Evolutionary conservation across 37 sponge, comb jelly and placozoan genomes (phyloP).

Genomic region (Haliclona indistincta): DNA sequence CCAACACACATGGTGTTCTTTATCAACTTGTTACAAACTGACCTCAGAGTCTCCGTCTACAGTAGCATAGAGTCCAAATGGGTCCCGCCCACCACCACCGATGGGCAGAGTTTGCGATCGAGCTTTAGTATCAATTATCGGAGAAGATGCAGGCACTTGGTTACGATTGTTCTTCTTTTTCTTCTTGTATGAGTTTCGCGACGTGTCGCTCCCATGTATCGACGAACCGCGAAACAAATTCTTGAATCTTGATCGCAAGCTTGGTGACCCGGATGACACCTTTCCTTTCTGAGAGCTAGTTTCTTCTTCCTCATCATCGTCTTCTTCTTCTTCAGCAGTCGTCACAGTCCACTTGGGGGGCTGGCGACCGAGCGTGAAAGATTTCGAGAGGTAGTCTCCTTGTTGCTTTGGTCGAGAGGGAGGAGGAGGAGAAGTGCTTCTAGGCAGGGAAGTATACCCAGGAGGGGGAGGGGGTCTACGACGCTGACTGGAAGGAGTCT

Average conservation of each 20-base stretch:
- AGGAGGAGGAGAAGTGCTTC: background rate
- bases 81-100: no score
- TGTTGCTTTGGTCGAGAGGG: no score
- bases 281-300: no score
- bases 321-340: background rate
- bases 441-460: background rate
- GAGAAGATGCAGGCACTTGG: no score
- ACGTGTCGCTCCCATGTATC: background rate
- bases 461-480: no score
- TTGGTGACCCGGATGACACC: background rate
- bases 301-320: background rate
- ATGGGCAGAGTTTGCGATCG: no score
- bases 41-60: no score
- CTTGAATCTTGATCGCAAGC: background rate
- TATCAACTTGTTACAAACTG: no score
- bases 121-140: no score
- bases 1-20: no score
- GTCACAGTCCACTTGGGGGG: background rate
- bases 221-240: background rate
- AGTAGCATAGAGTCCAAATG: no score
- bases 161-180: background rate
- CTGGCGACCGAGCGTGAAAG: background rate
- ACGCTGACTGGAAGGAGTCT: no score
- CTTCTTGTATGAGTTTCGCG: background rate
- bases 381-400: background rate